These are phyloP conservation scores for Pterostichus madidus DNA, from an alignment of 2,888 invertebrate species.

Conservation along the genomic window DNA sequence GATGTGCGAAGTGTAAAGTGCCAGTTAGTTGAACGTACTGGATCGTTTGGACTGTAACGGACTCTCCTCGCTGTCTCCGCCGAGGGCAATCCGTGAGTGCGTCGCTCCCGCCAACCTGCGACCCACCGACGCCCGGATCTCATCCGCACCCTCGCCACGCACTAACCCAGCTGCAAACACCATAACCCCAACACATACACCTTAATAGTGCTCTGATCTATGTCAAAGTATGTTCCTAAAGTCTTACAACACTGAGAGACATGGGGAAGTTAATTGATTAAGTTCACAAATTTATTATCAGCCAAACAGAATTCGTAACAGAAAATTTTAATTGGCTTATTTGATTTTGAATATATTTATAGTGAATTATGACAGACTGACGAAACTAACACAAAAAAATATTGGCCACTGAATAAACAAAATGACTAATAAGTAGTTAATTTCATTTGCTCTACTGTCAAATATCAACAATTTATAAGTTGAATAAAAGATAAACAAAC, in stretches of 20 bases:
- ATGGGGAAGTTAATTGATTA: conserved; percentile 50
- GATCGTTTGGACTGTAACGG: conserved; percentile 91
- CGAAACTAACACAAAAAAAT: too few species aligned
- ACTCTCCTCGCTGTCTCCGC: conserved; percentile 88
- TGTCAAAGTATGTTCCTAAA: not conserved
- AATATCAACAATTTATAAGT: too few species aligned
- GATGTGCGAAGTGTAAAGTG: not conserved
- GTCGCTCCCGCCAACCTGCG: conserved; percentile 79
- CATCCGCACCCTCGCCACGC: conserved; percentile 73
- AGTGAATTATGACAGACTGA: too few species aligned
- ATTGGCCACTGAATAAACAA: too few species aligned
- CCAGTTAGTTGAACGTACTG: conserved; percentile 82
- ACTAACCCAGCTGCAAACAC: conserved; percentile 75
- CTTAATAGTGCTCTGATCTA: conserved; percentile 22
- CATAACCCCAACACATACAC: conserved; percentile 73
- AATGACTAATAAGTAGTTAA: too few species aligned
- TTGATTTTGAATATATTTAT: too few species aligned
- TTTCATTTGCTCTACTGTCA: too few species aligned
- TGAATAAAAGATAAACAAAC: too few species aligned
- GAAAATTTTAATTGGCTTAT: too few species aligned
- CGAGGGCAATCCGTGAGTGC: conserved; percentile 76
- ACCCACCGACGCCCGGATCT: conserved; percentile 76
- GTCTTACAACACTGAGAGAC: conserved; percentile 28
- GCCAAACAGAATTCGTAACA: conserved; percentile 56
- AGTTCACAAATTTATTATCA: conserved; percentile 69